Conservation (phyloP, 1,140 invertebrate species). For the Drosophila rhopaloa region DNA sequence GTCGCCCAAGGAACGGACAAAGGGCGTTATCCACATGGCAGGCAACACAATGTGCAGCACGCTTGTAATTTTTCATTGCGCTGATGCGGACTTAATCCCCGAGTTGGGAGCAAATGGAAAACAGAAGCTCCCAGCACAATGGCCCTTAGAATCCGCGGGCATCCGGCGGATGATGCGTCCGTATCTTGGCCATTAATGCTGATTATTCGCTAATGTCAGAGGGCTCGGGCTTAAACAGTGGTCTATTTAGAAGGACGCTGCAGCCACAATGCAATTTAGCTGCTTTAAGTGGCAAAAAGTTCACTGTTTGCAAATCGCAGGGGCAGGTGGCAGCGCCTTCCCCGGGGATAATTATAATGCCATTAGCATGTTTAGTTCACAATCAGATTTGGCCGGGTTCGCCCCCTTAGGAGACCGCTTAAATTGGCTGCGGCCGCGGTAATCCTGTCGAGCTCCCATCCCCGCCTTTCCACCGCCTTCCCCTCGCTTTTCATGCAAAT, state of each 20-base stretch:
- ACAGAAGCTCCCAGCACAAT: slow-evolving; percentile 41
- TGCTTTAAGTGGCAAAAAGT: slow-evolving; percentile 73
- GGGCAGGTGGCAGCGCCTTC: slow-evolving; percentile 35
- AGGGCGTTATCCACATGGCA: slow-evolving; percentile 17
- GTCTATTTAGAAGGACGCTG: slow-evolving; percentile 3
- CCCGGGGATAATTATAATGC: slow-evolving; percentile 79
- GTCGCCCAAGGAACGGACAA: slow-evolving; percentile 32
- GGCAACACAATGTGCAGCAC: slow-evolving; percentile 35
- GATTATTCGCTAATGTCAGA: slow-evolving; percentile 76
- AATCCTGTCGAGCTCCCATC: slow-evolving; percentile 41
- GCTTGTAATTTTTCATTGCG: slow-evolving; percentile 78
- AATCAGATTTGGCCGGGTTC: slow-evolving; percentile 65
- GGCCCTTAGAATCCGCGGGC: slow-evolving; percentile 28
- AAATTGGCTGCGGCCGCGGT: slow-evolving; percentile 64
- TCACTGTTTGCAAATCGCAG: slow-evolving; percentile 72
- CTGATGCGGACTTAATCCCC: slow-evolving; percentile 77
- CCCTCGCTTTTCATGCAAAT: slow-evolving; percentile 56
- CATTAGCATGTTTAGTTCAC: slow-evolving; percentile 80
- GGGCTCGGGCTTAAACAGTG: slow-evolving; percentile 29
- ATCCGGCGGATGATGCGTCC: slow-evolving; percentile 31
- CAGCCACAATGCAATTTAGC: slow-evolving; percentile 73
- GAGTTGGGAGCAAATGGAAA: slow-evolving; percentile 37
- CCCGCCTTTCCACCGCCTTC: slow-evolving; percentile 1
- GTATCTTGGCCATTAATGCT: slow-evolving; percentile 75
- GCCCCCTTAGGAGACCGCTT: slow-evolving; percentile 26